These are phyloP conservation scores for Magallana angulata DNA, from an alignment of 1,140 invertebrate species.

Conservation along the genomic window DNA sequence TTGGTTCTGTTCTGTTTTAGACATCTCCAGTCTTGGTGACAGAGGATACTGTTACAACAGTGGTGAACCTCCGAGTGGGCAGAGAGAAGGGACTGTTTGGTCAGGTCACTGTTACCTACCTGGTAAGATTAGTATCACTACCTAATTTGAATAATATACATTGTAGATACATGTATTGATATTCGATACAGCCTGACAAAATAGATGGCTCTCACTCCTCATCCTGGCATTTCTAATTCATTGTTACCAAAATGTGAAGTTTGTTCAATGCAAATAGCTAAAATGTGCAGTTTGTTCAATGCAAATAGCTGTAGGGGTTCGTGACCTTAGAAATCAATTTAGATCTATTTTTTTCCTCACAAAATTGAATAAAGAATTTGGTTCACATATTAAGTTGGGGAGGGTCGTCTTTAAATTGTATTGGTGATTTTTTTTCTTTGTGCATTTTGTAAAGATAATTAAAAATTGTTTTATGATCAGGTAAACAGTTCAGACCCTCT, in stretches of 20 bases:
- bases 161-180: too few species aligned
- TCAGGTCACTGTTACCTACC: conserved; percentile 65
- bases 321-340: too few species aligned
- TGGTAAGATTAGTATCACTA: conserved; percentile 47
- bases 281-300: background rate
- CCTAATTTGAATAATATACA: too few species aligned
- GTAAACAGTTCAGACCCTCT: conserved; percentile 56
- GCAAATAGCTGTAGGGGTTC: background rate
- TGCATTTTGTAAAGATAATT: background rate
- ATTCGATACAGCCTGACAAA: too few species aligned
- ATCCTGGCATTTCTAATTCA: background rate
- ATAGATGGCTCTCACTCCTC: too few species aligned
- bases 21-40: conserved; percentile 60
- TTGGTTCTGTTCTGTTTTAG: conserved; percentile 50
- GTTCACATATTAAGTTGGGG: too few species aligned
- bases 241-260: background rate
- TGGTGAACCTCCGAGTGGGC: conserved; percentile 61
- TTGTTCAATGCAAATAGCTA: background rate
- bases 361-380: too few species aligned
- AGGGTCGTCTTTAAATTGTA: too few species aligned
- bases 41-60: conserved; percentile 60
- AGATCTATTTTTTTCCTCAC: too few species aligned
- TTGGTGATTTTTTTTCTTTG: background rate
- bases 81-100: conserved; percentile 63
- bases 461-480: background rate